Base-by-base conservation (phyloP, 2,797 vertebrate species). In the Eurystomus glaucurus region DNA sequence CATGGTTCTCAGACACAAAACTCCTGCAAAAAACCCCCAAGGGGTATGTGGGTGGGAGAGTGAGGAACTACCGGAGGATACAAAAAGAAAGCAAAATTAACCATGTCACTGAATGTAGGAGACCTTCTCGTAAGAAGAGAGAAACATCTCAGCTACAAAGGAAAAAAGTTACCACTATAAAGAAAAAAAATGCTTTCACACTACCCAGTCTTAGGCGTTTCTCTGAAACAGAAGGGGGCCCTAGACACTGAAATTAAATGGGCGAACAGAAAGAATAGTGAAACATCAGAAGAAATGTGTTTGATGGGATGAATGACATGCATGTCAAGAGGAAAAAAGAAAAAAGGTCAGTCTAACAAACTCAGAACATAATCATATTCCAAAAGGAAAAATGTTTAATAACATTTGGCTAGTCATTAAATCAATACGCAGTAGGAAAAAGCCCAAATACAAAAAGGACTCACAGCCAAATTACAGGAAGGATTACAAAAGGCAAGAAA, bases 1-100 rank as follows among this genome's bases (percentile, higher is more conserved):
- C 51, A 65, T 51, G 64, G 84, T 77, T 96, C 90, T 96, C 84
- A 88, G 94, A 94, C 88, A 94, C 62, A 93, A 48, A 96, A 80
- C 58, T 70, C 57, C 61, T 20, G 3, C 31, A 85, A 71, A 85
- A 54, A 75, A 10, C 1, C 20, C 61, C 55, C 71, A 74, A 94
- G 58, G 51, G 65, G 58, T 86, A 37, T 7, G 83, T 88, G 92
- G 80, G 80, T 90, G 86, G 90, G 65, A 85, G 62, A 82, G 26
- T 3, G 31, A 91, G 46, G 60, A 51, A 60, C 91, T 85, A 85
- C 62, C 90, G 31, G 70, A 84, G 66, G 69, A 93, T 61, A 70
- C 50, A 75, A 39, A 92, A 83, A 84, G 57, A 90, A 87, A 88
- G 37, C 37, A 95, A 86, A 90, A 87, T 94, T 82, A 95, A 81